A percentile compares a stretch with the other conserved stretches of the same genome.
Conservation (phyloP, 2,888 invertebrate species). For the Agrotis exclamationis region DNA sequence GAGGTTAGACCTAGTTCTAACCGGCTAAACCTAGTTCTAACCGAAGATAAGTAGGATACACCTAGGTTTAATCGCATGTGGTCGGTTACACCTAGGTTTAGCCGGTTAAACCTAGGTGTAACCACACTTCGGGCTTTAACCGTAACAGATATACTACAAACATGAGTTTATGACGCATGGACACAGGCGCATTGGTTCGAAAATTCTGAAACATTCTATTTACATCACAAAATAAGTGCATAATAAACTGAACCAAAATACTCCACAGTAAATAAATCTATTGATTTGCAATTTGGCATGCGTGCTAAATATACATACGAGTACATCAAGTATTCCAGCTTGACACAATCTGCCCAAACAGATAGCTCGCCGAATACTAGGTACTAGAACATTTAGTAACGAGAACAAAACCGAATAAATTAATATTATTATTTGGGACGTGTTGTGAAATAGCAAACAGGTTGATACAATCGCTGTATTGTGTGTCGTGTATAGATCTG, state of each 20-base stretch:
- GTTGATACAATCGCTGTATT: constrained; percentile 62
- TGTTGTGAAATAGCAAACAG: constrained; percentile 32
- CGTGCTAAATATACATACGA: constrained; percentile 17
- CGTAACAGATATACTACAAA: not conserved
- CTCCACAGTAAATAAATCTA: not conserved
- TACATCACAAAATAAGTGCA: not conserved
- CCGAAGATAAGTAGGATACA: too few relatives aligned
- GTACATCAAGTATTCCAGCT: constrained; percentile 18
- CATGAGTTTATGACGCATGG: not conserved
- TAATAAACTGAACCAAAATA: constrained; percentile 1
- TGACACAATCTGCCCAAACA: constrained; percentile 39
- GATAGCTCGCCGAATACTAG: constrained; percentile 22
- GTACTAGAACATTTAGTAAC: constrained; percentile 21
- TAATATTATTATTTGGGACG: constrained; percentile 41
- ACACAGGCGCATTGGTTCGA: not conserved
- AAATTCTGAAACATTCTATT: not conserved
- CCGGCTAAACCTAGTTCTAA: too few relatives aligned
- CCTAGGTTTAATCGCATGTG: too few relatives aligned
- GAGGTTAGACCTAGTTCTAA: too few relatives aligned
- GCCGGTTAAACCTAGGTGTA: too few relatives aligned
- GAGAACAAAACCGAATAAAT: constrained; percentile 48
- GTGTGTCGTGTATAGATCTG: constrained; percentile 63
- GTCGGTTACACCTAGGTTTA: too few relatives aligned
- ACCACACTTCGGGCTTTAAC: too few relatives aligned
- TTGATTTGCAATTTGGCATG: constrained; percentile 10